Percentiles rank a stretch among this genome's conserved stretches.
These are phyloP conservation scores for Tenualosa ilisha DNA, from an alignment of 2,797 vertebrate genomes.

Conservation along the genomic window DNA sequence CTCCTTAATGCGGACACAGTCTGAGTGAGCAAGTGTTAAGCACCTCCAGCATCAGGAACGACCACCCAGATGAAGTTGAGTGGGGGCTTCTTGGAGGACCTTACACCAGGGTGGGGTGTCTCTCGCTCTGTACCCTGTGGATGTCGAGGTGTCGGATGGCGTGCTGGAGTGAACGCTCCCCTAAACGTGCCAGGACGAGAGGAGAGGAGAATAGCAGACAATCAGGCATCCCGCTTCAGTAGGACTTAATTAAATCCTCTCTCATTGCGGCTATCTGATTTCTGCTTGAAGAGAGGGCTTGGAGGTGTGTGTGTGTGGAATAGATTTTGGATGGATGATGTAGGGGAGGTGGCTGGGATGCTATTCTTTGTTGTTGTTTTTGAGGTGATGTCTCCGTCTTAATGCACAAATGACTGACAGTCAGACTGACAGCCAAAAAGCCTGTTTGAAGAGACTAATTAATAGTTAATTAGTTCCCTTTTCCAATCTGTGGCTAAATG, in stretches of 20 bases:
- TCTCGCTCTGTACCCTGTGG: not conserved
- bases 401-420: constrained; percentile 70
- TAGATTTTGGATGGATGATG: too few species aligned
- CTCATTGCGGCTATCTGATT: constrained; percentile 40
- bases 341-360: too few species aligned
- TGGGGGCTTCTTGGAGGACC: too few species aligned
- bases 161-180: too few species aligned
- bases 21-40: too few species aligned
- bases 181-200: not conserved
- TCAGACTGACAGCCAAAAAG: constrained; percentile 48
- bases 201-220: constrained; percentile 34
- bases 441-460: constrained; percentile 74
- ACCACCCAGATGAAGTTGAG: too few species aligned
- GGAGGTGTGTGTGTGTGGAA: constrained; percentile 6
- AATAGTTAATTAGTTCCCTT: constrained; percentile 75
- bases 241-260: constrained; percentile 43
- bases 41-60: too few species aligned
- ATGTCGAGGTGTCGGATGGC: too few species aligned
- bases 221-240: constrained; percentile 31
- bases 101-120: not conserved
- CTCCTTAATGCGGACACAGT: too few species aligned
- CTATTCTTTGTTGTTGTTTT: constrained; percentile 24
- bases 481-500: constrained; percentile 66
- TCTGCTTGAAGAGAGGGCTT: constrained; percentile 2
- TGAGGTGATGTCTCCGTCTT: constrained; percentile 50